Percentiles rank a stretch among this genome's conserved stretches.
Evolutionary conservation across 2,113 vertebrate genomes (phyloP).

Genomic region (Ailuropoda melanoleuca): DNA sequence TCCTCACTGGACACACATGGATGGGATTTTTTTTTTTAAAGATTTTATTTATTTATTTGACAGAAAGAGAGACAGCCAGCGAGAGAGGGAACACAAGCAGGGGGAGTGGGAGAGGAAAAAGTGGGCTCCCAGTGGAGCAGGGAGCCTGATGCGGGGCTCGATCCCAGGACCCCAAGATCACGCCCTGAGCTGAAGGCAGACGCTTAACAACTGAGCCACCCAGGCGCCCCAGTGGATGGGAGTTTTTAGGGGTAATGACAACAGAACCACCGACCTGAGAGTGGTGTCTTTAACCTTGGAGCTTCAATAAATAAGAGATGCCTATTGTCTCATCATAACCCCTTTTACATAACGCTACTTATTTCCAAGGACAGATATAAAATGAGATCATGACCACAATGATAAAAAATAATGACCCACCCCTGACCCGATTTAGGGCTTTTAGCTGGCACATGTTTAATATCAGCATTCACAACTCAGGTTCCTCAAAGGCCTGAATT

Average conservation of each 20-base stretch:
- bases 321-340: background rate
- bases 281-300: background rate
- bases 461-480: background rate
- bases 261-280: background rate
- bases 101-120: no score
- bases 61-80: no score
- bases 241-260: slow-evolving; percentile 88
- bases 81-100: no score
- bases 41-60: no score
- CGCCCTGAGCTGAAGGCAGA: no score
- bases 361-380: background rate
- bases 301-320: background rate
- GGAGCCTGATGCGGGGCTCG: no score
- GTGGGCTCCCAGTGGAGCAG: no score
- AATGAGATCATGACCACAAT: background rate
- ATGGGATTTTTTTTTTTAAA: slow-evolving; percentile 78
- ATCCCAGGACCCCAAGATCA: no score
- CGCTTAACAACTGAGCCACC: no score
- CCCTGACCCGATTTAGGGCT: background rate
- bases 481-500: background rate
- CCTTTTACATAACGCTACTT: background rate
- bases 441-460: background rate
- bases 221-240: no score
- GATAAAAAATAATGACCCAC: background rate
- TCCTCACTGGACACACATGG: slow-evolving; percentile 87